phyloP scores from a whole-genome alignment of 2,797 vertebrate genomes.

The Spea hammondii region DNA sequence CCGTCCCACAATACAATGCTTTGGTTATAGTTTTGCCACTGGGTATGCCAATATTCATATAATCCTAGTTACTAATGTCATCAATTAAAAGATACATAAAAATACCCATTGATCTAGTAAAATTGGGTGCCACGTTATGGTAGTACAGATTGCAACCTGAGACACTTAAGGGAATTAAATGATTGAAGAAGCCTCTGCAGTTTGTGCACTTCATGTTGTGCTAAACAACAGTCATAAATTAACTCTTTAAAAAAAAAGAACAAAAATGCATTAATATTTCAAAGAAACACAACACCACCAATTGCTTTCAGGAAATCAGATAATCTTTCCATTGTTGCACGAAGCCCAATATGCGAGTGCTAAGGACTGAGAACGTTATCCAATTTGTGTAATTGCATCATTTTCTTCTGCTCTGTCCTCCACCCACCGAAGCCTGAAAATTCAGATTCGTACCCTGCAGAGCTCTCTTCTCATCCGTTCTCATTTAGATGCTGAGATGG shows the following conservation, averaged over 20 bases:
- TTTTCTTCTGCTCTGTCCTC: conserved; percentile 33
- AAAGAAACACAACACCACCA: conserved; percentile 11
- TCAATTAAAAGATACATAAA: too few species aligned
- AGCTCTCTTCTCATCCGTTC: conserved; percentile 8
- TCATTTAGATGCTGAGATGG: conserved; percentile 31
- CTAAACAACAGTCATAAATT: background rate
- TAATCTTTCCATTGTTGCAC: conserved; percentile 23
- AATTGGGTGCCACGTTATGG: too few species aligned
- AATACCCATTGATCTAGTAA: too few species aligned
- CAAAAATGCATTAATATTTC: background rate
- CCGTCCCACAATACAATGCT: too few species aligned
- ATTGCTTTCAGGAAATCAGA: conserved; percentile 3
- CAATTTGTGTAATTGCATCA: conserved; percentile 46
- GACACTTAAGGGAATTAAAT: background rate
- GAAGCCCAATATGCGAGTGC: conserved; percentile 11
- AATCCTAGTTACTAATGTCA: too few species aligned
- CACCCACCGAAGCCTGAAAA: conserved; percentile 28
- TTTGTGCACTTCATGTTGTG: too few species aligned
- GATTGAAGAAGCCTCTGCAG: too few species aligned
- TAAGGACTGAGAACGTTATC: conserved; percentile 22
- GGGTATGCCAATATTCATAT: too few species aligned
- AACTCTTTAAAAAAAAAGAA: background rate
- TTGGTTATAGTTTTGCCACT: too few species aligned
- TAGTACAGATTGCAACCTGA: background rate
- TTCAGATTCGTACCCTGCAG: conserved; percentile 22